Evolutionary conservation across 2,113 vertebrate genomes (phyloP).

Genomic region (Carassius carassius): DNA sequence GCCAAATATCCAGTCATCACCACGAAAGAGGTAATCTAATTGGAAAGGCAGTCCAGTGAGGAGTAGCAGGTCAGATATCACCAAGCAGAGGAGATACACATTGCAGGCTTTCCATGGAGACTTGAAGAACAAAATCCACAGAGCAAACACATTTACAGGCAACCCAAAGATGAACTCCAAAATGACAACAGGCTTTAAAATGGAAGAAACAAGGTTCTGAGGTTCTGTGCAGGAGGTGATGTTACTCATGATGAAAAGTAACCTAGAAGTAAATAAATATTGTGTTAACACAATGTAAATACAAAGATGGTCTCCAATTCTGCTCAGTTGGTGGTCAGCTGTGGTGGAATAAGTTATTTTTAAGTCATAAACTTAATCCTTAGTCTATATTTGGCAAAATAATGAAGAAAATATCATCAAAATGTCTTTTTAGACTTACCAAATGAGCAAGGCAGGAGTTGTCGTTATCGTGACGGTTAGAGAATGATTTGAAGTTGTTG

Average conservation of each 20-base stretch:
- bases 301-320: not conserved
- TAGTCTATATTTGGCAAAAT: not conserved
- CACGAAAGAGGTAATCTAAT: constrained; percentile 67
- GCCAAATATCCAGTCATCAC: constrained; percentile 82
- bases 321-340: not conserved
- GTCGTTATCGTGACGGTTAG: not conserved
- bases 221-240: constrained; percentile 37
- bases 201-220: constrained; percentile 55
- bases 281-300: not conserved
- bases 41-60: constrained; percentile 72
- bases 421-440: not conserved
- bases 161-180: constrained; percentile 72
- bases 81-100: constrained; percentile 74
- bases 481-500: not conserved
- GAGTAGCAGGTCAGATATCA: constrained; percentile 73
- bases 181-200: constrained; percentile 69
- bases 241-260: constrained; percentile 47
- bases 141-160: constrained; percentile 68
- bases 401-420: not conserved
- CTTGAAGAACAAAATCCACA: constrained; percentile 76
- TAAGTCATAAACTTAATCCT: not conserved
- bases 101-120: constrained; percentile 71
- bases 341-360: not conserved
- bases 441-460: not conserved
- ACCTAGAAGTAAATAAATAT: not conserved